A percentile compares a stretch with the other conserved stretches of the same genome.
These are phyloP conservation scores for Halocynthia aurantium DNA, from an alignment of 23 tunicate genomes.

Conservation along the genomic window DNA sequence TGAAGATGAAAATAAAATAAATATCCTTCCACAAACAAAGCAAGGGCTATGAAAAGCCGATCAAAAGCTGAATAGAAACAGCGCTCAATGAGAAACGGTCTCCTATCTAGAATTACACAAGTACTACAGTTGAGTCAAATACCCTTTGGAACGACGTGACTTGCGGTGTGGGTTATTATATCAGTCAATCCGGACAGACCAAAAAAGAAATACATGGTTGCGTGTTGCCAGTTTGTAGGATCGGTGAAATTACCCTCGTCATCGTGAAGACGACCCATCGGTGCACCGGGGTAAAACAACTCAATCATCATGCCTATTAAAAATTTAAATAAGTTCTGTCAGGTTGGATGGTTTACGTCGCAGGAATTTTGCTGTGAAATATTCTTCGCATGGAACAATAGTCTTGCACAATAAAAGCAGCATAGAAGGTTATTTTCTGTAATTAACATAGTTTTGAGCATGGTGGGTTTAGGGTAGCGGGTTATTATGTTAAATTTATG, in stretches of 20 bases:
- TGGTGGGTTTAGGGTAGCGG: too few species aligned
- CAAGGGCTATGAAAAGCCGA: slow-evolving; percentile 73
- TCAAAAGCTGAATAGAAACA: slow-evolving; percentile 63
- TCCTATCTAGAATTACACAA: not conserved
- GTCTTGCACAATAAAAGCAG: too few species aligned
- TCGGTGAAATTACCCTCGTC: slow-evolving; percentile 49
- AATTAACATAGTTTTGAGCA: too few species aligned
- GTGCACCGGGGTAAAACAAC: slow-evolving; percentile 90
- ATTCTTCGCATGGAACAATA: too few species aligned
- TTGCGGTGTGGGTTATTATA: slow-evolving; percentile 51
- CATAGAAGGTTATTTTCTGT: too few species aligned
- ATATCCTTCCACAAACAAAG: slow-evolving; percentile 98
- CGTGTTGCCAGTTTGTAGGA: slow-evolving; percentile 98
- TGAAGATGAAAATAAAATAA: slow-evolving; percentile 90
- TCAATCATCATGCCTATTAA: slow-evolving; percentile 89
- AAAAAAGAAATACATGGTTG: slow-evolving; percentile 97
- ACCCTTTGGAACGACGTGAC: slow-evolving; percentile 76
- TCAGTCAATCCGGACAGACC: slow-evolving; percentile 74
- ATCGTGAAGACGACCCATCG: slow-evolving; percentile 58
- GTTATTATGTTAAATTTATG: too few species aligned
- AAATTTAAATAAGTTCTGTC: too few species aligned
- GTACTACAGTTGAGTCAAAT: not conserved
- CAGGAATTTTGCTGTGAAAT: too few species aligned
- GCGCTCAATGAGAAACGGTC: not conserved
- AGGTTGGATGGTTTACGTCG: too few species aligned